Conservation (phyloP, 2,113 vertebrate species). For the Barbus barbus region DNA sequence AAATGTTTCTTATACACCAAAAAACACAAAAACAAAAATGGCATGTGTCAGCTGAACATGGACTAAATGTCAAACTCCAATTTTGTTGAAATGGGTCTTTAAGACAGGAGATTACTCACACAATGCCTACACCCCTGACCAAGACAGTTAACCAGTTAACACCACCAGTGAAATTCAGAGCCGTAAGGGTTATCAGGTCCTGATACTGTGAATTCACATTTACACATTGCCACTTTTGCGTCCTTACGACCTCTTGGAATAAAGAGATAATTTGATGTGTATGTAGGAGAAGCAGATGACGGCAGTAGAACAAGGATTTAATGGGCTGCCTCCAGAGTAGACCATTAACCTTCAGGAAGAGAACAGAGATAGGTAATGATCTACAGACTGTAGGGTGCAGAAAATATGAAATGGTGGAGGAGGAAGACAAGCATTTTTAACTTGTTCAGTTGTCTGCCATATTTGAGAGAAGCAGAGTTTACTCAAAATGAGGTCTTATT, state of each 20-base stretch:
- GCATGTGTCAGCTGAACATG: neutral
- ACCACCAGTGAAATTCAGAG: neutral
- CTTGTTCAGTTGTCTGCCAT: neutral
- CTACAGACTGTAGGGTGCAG: neutral
- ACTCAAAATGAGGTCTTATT: neutral
- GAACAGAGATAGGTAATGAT: neutral
- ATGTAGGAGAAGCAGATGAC: neutral
- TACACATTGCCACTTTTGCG: neutral
- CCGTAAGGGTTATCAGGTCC: neutral
- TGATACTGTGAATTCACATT: neutral
- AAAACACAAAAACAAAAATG: too few relatives aligned
- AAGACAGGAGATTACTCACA: neutral
- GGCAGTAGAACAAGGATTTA: neutral
- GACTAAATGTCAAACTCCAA: neutral
- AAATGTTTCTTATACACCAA: too few relatives aligned
- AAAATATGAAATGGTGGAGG: neutral
- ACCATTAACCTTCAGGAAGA: slow-evolving; percentile 6
- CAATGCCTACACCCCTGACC: neutral
- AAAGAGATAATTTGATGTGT: neutral
- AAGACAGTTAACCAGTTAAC: neutral
- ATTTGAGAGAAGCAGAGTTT: neutral
- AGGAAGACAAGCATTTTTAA: neutral
- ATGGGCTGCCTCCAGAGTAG: neutral
- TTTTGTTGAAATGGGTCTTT: neutral
- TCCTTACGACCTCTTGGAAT: neutral